A percentile compares a stretch with the other conserved stretches of the same genome.
These are phyloP conservation scores for Porites rus DNA, from an alignment of 92 coral and sea anemone species.

Conservation along the genomic window DNA sequence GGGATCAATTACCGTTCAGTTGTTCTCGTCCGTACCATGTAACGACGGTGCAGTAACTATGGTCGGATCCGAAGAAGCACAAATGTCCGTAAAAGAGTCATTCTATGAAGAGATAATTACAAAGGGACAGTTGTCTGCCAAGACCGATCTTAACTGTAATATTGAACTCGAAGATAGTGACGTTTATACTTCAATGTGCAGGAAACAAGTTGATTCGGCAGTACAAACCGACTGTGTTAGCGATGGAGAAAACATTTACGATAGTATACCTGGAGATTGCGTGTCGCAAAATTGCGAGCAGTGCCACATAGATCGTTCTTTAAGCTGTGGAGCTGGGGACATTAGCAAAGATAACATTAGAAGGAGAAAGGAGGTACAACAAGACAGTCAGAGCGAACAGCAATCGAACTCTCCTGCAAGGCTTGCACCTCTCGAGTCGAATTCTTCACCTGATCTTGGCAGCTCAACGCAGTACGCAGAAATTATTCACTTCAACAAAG, in stretches of 20 bases:
- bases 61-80: slow-evolving; percentile 30
- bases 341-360: slow-evolving; percentile 19
- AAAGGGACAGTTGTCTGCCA: neutral
- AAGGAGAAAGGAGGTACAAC: neutral
- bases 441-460: slow-evolving; percentile 27
- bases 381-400: neutral
- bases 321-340: slow-evolving; percentile 54
- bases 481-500: slow-evolving; percentile 63
- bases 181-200: neutral
- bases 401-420: slow-evolving; percentile 1
- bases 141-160: slow-evolving; percentile 29
- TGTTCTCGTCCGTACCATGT: slow-evolving; percentile 29
- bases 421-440: slow-evolving; percentile 19
- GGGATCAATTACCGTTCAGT: slow-evolving; percentile 1
- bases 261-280: slow-evolving; percentile 84
- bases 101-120: slow-evolving; percentile 28
- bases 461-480: slow-evolving; percentile 84
- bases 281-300: slow-evolving; percentile 33
- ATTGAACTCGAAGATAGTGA: neutral
- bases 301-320: slow-evolving; percentile 57
- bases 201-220: neutral
- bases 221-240: slow-evolving; percentile 17
- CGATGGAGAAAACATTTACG: slow-evolving; percentile 85
- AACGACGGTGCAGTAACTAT: slow-evolving; percentile 43
- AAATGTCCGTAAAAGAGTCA: slow-evolving; percentile 28